Percentiles rank a stretch among this genome's conserved stretches.
These are phyloP conservation scores for Carassius carassius DNA, from an alignment of 2,113 vertebrate genomes.

Conservation along the genomic window DNA sequence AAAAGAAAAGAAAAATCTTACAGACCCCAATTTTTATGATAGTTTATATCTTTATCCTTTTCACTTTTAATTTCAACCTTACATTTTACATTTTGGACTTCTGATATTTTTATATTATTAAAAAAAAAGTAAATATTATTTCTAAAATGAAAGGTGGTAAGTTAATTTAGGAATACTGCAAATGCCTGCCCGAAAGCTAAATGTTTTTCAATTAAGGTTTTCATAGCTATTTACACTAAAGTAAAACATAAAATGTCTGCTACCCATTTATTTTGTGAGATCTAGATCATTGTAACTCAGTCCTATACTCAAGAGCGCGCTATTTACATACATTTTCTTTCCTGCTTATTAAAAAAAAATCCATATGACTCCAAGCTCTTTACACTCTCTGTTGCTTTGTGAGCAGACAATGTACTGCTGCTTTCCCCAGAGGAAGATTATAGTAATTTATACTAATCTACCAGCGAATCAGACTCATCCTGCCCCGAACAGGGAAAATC, in stretches of 20 bases:
- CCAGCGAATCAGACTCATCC: constrained; percentile 49
- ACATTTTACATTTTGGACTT: neutral
- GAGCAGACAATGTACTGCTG: constrained; percentile 34
- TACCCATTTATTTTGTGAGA: neutral
- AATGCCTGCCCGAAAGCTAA: no score
- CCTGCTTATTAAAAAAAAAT: neutral
- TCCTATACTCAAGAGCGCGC: neutral
- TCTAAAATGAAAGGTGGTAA: no score
- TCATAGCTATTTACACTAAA: no score
- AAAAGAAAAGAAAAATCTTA: no score
- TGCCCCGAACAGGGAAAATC: constrained; percentile 45
- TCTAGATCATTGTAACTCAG: neutral
- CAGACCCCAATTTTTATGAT: no score
- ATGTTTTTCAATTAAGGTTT: no score
- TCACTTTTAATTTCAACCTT: neutral
- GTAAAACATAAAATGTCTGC: neutral
- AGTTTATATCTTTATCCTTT: no score
- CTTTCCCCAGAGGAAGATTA: constrained; percentile 48
- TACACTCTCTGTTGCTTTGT: constrained; percentile 12
- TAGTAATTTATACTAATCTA: constrained; percentile 55
- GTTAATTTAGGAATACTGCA: no score
- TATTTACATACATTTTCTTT: neutral
- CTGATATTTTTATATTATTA: no score
- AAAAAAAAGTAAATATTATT: no score
- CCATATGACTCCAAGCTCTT: neutral